Evolutionary conservation across 2,113 vertebrate species (phyloP).

Genomic region (Cheirogaleus medius): DNA sequence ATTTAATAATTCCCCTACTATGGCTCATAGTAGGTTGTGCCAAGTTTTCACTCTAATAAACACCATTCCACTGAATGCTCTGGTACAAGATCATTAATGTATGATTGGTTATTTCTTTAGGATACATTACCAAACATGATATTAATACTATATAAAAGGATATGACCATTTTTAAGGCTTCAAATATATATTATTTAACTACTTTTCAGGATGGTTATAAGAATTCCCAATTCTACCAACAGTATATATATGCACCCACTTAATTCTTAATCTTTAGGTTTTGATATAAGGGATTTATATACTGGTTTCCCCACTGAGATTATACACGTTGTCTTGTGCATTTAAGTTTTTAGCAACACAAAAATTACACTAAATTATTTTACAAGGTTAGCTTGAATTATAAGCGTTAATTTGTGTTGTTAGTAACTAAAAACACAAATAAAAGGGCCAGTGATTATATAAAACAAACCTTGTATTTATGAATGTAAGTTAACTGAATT

Average conservation of each 20-base stretch:
- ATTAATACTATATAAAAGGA: neutral
- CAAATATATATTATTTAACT: neutral
- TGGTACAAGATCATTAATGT: neutral
- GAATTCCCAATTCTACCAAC: neutral
- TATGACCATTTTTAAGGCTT: neutral
- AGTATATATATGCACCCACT: neutral
- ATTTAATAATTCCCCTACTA: neutral
- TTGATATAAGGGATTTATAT: neutral
- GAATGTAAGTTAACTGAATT: neutral
- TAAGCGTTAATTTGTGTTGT: neutral
- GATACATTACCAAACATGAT: neutral
- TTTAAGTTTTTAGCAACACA: neutral
- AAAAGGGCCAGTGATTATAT: neutral
- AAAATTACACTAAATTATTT: conserved; percentile 6
- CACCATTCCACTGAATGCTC: neutral
- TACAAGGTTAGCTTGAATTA: neutral
- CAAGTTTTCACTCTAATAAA: neutral
- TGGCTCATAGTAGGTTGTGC: neutral
- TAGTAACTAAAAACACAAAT: conserved; percentile 10
- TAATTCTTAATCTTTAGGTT: neutral
- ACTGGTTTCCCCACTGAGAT: neutral
- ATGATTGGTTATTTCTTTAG: neutral
- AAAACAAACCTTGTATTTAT: neutral
- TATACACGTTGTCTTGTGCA: neutral
- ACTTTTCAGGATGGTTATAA: neutral